A percentile compares a stretch with the other conserved stretches of the same genome.
These are phyloP conservation scores for Tringa solitaria DNA, from an alignment of 2,113 vertebrate species.

Conservation along the genomic window DNA sequence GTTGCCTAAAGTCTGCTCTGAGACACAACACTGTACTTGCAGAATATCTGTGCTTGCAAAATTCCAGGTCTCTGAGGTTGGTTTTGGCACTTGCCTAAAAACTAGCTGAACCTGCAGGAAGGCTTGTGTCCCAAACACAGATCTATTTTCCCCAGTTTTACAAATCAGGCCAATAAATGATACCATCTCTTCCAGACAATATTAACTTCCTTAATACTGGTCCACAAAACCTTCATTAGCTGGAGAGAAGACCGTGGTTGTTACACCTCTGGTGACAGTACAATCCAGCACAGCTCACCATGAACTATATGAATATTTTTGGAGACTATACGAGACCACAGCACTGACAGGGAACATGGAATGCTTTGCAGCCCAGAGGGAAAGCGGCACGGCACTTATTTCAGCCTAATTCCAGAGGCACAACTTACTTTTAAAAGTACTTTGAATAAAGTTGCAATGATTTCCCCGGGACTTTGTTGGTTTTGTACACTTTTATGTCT, in stretches of 20 bases:
- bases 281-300: background rate
- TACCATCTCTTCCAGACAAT: background rate
- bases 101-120: background rate
- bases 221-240: background rate
- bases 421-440: background rate
- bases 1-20: background rate
- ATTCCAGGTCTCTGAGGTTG: background rate
- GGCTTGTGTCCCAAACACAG: background rate
- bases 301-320: background rate
- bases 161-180: background rate
- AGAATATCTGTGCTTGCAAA: background rate
- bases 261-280: background rate
- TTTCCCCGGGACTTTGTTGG: background rate
- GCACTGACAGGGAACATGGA: background rate
- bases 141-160: background rate
- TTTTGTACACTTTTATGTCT: constrained; percentile 8
- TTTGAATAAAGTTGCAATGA: background rate
- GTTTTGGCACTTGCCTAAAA: background rate
- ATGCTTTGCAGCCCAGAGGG: background rate
- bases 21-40: background rate
- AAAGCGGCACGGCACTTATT: background rate
- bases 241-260: background rate
- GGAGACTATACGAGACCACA: background rate
- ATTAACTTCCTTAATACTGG: background rate
- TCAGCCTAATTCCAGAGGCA: background rate